Evolutionary conservation across 2,888 invertebrate species (phyloP), one percentile per base, ranked within the genome.

Genomic region (Drosophila macrospina): DNA sequence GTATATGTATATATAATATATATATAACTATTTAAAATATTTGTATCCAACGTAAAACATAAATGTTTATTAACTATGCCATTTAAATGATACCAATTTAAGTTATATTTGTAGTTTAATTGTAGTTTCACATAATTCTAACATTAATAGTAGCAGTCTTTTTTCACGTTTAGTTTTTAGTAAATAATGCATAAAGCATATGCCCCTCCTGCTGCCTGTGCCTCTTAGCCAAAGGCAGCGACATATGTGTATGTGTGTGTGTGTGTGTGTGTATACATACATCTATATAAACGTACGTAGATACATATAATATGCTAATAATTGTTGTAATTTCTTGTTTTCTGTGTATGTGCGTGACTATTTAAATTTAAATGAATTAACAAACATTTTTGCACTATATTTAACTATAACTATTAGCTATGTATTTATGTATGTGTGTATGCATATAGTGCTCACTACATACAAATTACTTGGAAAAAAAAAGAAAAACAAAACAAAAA

Each of bases 101-200:
- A 77, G 48, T 60, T 52, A 44, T 28, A 36, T 34, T 15, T 30
- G 55, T 50, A 10, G 28, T 67, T 34, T 61, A 69, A 20, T 59
- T 54, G 7, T 52, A 42, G 28, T 32, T 34, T 42, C 34, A 55
- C 8, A 41, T 84, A 73, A 70, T 64, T 37, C 67, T 74, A 77
- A 61, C 20, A 59, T 59, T 74, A 74, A 72, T 78, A 78, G 76
- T 84, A 90, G 89, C 90, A 90, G 90, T 90, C 90, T 90, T 90
- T 85, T 87, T 84, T 88, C 83, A 89, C 85, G 74, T 87, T 90
- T 89, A 86, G 78, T 84, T 78, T 79, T 47, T 64, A 59, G 61
- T 62, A 50, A 54, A 66, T 32, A 26, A 24, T 36, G 48, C 34
- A 42, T 42, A 15, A 16, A 20, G 28, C 36, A 48, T 34, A n/a